These are phyloP conservation scores for Eristalinus sepulchralis DNA, from an alignment of 2,888 invertebrate species.

Conservation along the genomic window DNA sequence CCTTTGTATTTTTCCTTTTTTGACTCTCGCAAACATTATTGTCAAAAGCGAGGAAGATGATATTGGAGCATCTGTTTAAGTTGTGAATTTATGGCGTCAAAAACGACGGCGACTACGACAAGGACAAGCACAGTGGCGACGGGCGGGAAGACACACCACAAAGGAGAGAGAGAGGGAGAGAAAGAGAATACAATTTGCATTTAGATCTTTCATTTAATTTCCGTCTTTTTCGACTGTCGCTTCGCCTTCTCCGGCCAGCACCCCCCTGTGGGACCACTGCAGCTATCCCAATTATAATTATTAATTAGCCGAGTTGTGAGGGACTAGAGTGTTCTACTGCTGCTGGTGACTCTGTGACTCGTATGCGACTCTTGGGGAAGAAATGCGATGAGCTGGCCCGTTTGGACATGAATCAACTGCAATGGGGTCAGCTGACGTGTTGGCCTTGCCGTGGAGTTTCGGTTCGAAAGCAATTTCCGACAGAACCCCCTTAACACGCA, in stretches of 20 bases:
- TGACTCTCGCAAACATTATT: slow-evolving; percentile 33
- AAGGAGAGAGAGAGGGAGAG: slow-evolving; percentile 12
- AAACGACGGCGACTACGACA: not conserved
- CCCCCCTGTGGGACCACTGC: not conserved
- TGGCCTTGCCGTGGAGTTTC: slow-evolving; percentile 13
- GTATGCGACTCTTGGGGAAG: not conserved
- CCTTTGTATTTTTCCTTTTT: not conserved
- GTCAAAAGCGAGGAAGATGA: slow-evolving; percentile 4
- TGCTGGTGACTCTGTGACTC: not conserved
- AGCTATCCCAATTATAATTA: slow-evolving; percentile 66
- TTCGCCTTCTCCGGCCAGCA: not conserved
- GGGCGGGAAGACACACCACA: not conserved
- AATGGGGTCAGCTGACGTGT: slow-evolving; percentile 36
- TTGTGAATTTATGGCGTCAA: slow-evolving; percentile 38
- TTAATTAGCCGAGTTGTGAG: slow-evolving; percentile 51
- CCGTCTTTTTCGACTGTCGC: slow-evolving; percentile 4
- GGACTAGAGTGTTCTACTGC: not conserved
- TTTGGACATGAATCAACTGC: slow-evolving; percentile 28
- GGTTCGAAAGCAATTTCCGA: slow-evolving; percentile 30
- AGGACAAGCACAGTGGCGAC: not conserved
- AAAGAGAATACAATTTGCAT: slow-evolving; percentile 22
- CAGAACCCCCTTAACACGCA: not conserved
- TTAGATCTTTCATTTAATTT: slow-evolving; percentile 42
- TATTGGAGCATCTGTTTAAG: slow-evolving; percentile 47
- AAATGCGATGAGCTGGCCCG: not conserved